A percentile compares a stretch with the other conserved stretches of the same genome.
These are phyloP conservation scores for Eupithecia dodoneata DNA, from an alignment of 2,888 invertebrate species.

Conservation along the genomic window DNA sequence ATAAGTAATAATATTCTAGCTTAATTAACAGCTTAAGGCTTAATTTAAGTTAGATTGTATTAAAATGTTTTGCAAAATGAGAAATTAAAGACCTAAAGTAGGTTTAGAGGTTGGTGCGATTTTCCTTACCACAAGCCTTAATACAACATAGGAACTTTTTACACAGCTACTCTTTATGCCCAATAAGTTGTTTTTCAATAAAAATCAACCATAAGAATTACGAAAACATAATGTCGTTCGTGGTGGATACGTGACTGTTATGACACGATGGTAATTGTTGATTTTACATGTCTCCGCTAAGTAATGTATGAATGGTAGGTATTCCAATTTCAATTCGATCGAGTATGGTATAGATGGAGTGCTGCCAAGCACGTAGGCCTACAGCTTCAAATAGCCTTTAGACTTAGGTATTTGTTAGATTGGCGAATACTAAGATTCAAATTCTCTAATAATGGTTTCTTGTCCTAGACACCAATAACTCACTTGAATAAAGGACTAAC, in stretches of 20 bases:
- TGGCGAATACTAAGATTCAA: background rate
- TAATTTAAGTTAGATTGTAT: background rate
- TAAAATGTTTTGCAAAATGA: background rate
- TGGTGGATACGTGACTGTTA: background rate
- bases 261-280: background rate
- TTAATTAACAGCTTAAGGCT: background rate
- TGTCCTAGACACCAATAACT: background rate
- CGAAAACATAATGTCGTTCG: background rate
- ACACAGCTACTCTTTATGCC: background rate
- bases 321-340: background rate
- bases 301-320: background rate
- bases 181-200: background rate
- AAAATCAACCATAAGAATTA: background rate
- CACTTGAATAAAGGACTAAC: background rate
- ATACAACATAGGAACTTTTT: background rate
- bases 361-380: background rate
- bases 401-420: background rate
- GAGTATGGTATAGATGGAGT: background rate
- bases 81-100: background rate
- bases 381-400: background rate
- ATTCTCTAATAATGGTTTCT: background rate
- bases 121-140: background rate
- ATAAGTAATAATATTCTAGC: background rate
- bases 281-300: background rate
- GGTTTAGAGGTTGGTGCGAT: background rate